Conservation (phyloP, 2,888 invertebrate species). For the Andrena bucephala region DNA sequence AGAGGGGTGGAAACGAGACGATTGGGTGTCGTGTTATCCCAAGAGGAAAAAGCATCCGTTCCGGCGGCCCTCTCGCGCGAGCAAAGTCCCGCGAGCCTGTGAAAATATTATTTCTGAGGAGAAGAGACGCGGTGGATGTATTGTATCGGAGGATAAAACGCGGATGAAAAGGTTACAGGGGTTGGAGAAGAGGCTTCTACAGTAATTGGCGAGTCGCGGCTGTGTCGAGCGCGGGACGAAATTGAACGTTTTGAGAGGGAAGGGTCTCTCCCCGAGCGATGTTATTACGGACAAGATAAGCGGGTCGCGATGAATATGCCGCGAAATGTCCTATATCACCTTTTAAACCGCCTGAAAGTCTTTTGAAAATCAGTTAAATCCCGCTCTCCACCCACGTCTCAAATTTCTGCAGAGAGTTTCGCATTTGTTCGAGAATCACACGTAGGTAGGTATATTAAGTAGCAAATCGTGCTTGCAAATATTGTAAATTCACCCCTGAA, state of each 20-base stretch:
- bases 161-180: slow-evolving; percentile 12
- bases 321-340: not conserved
- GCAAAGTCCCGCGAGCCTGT: not conserved
- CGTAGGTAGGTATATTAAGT: too few relatives aligned
- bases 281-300: slow-evolving; percentile 52
- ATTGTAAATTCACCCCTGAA: not conserved
- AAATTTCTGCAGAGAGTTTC: too few relatives aligned
- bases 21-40: not conserved
- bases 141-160: slow-evolving; percentile 26
- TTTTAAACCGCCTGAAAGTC: not conserved
- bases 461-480: too few relatives aligned
- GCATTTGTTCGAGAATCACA: too few relatives aligned
- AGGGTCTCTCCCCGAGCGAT: slow-evolving; percentile 38
- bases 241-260: slow-evolving; percentile 45
- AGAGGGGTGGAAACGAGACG: not conserved
- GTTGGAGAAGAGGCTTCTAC: not conserved
- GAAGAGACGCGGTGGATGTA: slow-evolving; percentile 1
- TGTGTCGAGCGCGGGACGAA: slow-evolving; percentile 19
- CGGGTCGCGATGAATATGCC: slow-evolving; percentile 30
- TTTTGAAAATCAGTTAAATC: not conserved
- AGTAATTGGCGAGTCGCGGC: slow-evolving; percentile 37
- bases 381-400: too few relatives aligned
- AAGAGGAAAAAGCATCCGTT: not conserved
- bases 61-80: not conserved
- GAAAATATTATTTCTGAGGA: slow-evolving; percentile 44